Evolutionary conservation across 2,113 vertebrate genomes (phyloP).

Genomic region (Sorex araneus): DNA sequence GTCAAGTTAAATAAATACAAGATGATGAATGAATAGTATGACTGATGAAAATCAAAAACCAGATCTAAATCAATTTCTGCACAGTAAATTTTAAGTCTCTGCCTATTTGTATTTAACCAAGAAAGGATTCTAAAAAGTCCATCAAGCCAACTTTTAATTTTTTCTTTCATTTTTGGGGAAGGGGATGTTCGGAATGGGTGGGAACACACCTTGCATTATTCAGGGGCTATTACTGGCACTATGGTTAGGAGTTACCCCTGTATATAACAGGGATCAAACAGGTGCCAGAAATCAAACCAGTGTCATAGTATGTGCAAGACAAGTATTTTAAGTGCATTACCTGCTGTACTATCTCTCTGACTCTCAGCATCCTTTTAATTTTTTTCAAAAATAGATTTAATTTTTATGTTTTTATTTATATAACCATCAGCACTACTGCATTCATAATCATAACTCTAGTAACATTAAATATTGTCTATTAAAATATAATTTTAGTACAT

Average conservation of each 20-base stretch:
- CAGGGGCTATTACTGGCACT: no score
- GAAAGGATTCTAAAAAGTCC: neutral
- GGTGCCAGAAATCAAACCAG: no score
- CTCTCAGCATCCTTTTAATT: no score
- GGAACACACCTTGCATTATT: no score
- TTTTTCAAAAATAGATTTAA: neutral
- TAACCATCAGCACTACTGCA: neutral
- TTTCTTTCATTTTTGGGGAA: neutral
- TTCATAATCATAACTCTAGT: neutral
- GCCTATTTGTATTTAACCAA: neutral
- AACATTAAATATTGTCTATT: neutral
- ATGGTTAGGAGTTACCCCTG: no score
- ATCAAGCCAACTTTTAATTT: neutral
- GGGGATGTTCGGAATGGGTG: no score
- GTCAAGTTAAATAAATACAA: slow-evolving; percentile 34
- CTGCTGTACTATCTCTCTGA: no score
- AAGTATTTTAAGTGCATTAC: no score
- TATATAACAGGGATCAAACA: no score
- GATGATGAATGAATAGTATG: neutral
- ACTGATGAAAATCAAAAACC: slow-evolving; percentile 29
- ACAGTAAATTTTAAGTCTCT: neutral
- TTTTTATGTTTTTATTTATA: neutral
- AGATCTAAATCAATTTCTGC: slow-evolving; percentile 20
- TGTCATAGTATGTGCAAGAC: no score
- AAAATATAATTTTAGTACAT: neutral